A percentile compares a stretch with the other conserved stretches of the same genome.
Evolutionary conservation across 2,113 vertebrate genomes (phyloP).

Genomic region (Barnardius zonarius): DNA sequence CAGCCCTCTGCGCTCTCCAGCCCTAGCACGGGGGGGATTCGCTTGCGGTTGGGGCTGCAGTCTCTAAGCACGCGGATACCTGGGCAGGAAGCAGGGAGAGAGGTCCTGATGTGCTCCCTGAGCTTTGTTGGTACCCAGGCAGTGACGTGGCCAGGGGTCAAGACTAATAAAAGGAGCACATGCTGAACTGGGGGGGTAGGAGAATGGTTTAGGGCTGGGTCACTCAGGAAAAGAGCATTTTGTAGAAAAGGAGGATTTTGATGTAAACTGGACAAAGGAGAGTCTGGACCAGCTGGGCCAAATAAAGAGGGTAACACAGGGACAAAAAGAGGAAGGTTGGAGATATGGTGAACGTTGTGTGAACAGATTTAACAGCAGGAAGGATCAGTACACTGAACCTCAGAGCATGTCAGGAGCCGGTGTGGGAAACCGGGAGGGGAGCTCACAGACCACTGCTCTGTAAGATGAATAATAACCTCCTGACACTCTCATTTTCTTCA

Average conservation of each 20-base stretch:
- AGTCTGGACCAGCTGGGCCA: not conserved
- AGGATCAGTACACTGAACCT: not conserved
- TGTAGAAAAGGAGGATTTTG: not conserved
- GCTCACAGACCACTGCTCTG: not conserved
- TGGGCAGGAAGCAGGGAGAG: not conserved
- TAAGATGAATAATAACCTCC: not conserved
- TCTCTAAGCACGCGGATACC: not conserved
- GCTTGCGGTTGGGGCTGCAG: not conserved
- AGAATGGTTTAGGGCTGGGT: not conserved
- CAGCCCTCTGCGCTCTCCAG: not conserved
- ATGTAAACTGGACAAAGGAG: not conserved
- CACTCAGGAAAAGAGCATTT: not conserved
- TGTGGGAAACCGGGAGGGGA: not conserved
- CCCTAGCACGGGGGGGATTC: not conserved
- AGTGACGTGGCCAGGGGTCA: accelerated
- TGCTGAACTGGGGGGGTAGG: not conserved
- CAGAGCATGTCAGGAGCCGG: not conserved
- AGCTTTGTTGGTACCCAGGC: not conserved
- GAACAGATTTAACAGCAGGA: not conserved
- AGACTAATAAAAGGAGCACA: not conserved
- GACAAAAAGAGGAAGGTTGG: not conserved
- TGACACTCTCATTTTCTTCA: not conserved
- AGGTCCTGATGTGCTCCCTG: not conserved
- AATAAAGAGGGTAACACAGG: not conserved
- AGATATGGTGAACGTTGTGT: not conserved